phyloP scores from a whole-genome alignment of 2,113 vertebrate genomes.

The Aspiorhynchus laticeps region DNA sequence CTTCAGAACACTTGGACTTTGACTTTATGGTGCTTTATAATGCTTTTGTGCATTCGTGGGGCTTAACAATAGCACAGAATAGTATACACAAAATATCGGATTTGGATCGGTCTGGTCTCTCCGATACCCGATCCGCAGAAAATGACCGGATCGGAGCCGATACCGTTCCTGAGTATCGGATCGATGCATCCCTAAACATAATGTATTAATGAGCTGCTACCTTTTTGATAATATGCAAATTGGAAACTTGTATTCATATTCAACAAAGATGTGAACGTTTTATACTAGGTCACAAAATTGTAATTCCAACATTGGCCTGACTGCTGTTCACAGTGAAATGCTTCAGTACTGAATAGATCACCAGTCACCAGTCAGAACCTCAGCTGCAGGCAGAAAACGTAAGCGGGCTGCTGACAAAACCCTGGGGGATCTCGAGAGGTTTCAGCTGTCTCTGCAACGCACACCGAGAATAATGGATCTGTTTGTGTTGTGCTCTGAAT shows the following conservation, averaged over 20 bases:
- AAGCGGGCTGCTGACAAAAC: background rate
- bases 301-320: background rate
- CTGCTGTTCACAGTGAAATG: background rate
- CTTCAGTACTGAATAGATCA: background rate
- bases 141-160: too few species aligned
- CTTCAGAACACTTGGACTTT: too few species aligned
- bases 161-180: too few species aligned
- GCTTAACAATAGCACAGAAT: too few species aligned
- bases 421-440: constrained; percentile 36
- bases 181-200: too few species aligned
- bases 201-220: background rate
- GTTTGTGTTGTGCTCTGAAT: constrained; percentile 49
- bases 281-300: background rate
- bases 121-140: too few species aligned
- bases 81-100: too few species aligned
- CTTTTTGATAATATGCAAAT: background rate
- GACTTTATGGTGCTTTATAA: too few species aligned
- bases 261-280: background rate
- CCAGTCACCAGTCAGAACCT: background rate
- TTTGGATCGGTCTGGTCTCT: too few species aligned
- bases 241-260: background rate
- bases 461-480: constrained; percentile 42
- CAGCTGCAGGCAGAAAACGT: background rate
- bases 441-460: constrained; percentile 21
- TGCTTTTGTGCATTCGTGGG: too few species aligned